Base-by-base conservation (phyloP, 1,140 invertebrate genomes). In the Hestina assimilis region DNA sequence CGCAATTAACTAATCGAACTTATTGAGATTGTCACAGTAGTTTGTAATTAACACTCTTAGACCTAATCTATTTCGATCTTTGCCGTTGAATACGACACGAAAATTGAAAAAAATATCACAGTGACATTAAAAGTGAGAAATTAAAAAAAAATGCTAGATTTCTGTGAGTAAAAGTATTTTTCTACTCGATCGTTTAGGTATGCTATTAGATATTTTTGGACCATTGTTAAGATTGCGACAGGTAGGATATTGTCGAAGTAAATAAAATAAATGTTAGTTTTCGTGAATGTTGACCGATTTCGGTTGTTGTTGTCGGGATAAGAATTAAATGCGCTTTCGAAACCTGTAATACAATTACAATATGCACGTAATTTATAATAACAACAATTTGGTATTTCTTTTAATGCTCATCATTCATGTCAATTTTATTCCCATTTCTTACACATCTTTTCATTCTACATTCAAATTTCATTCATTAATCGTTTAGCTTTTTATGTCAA, bases 171-270 rank as follows among this genome's bases (percentile, higher is more conserved):
- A 73, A 85, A 76, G 75, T 87, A 87, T 87, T 87, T 87, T 87
- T 87, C 84, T 87, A 87, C 83, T 84, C 72, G 78, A 75, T 87
- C 79, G 78, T 86, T 82, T 83, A 86, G 84, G 81, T 63, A 84
- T 72, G 81, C 81, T 83, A 79, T 83, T 88, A 86, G 83, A 86
- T 88, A 88, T 88, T 88, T 88, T 88, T 88, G 85, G 85, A 88
- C 83, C 85, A 88, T 83, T 88, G 80, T 88, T 88, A 81, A 75
- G 77, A 76, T 75, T 74, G 69, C 72, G 72, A 86, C 79, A 81
- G 86, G 79, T 86, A n/a, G n/a, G n/a, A n/a, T n/a, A 86, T 84
- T 84, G 76, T 70, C 59, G 73, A 67, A 73, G 68, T 63, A 66
- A 69, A 69, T 62, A 65, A 54, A 59, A 65, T 75, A 69, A 64